phyloP scores from a whole-genome alignment of 1,140 invertebrate species.

The Plutomurus gul region DNA sequence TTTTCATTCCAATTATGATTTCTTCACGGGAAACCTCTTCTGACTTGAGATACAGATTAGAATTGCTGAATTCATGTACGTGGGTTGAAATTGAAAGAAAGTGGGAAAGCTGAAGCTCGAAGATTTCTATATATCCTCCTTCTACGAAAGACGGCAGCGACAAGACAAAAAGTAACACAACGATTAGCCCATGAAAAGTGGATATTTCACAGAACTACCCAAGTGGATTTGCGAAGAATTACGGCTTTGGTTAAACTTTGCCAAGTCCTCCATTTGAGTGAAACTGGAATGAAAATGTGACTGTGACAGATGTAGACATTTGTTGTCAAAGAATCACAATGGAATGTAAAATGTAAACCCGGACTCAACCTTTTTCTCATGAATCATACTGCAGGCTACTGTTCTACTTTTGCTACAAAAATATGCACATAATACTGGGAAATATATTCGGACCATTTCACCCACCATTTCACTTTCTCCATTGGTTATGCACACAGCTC shows the following conservation, averaged over 20 bases:
- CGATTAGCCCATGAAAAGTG: background rate
- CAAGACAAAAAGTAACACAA: no score
- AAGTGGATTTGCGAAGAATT: background rate
- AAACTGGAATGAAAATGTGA: background rate
- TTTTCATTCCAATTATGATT: no score
- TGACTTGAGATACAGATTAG: no score
- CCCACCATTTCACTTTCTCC: no score
- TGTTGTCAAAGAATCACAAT: slow-evolving; percentile 7
- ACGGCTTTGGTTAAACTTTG: background rate
- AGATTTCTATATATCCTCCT: no score
- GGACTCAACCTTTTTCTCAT: background rate
- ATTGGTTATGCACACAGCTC: background rate
- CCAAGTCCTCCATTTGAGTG: background rate
- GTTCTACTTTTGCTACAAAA: background rate
- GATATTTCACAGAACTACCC: background rate
- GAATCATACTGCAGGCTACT: background rate
- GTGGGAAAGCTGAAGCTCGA: no score
- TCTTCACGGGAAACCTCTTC: no score
- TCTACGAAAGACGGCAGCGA: no score
- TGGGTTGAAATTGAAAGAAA: no score
- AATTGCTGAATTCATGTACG: no score
- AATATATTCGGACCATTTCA: no score
- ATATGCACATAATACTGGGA: no score
- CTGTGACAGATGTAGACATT: slow-evolving; percentile 6
- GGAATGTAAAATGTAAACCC: background rate